These are phyloP conservation scores for Drosophila ercepeae DNA, from an alignment of 1,140 invertebrate genomes.

Conservation along the genomic window DNA sequence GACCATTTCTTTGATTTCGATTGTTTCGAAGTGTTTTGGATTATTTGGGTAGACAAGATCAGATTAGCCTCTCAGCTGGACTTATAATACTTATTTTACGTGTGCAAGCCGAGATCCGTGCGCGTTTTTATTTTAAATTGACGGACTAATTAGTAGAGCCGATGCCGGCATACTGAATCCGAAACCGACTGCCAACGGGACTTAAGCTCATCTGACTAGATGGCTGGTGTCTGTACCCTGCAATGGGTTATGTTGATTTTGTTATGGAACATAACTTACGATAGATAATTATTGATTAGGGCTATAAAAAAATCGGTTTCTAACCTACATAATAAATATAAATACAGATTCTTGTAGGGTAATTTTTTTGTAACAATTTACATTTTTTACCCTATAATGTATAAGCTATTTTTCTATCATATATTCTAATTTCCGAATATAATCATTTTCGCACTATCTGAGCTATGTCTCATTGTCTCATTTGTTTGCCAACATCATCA, in stretches of 20 bases:
- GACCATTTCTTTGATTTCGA: slow-evolving; percentile 45
- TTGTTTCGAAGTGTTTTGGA: neutral
- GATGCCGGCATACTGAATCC: slow-evolving; percentile 63
- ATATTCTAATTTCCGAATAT: neutral
- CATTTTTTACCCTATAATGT: too few species aligned
- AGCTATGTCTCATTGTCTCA: slow-evolving; percentile 23
- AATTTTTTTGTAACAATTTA: too few species aligned
- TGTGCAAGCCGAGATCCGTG: slow-evolving; percentile 25
- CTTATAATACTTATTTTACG: slow-evolving; percentile 8
- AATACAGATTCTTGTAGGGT: too few species aligned
- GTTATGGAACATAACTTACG: too few species aligned
- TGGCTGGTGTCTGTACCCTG: slow-evolving; percentile 14
- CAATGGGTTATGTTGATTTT: neutral
- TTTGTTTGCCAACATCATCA: slow-evolving; percentile 10
- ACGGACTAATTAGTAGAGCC: slow-evolving; percentile 69
- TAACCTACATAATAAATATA: too few species aligned
- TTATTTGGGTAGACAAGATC: neutral
- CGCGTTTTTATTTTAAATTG: slow-evolving; percentile 58
- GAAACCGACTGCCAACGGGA: slow-evolving; percentile 24
- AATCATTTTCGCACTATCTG: slow-evolving; percentile 47
- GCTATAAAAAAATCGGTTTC: too few species aligned
- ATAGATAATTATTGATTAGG: too few species aligned
- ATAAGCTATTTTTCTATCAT: too few species aligned
- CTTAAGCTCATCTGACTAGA: slow-evolving; percentile 11
- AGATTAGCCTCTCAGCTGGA: neutral